These are phyloP conservation scores for Archilochus colubris DNA, from an alignment of 2,113 vertebrate species.

Conservation along the genomic window DNA sequence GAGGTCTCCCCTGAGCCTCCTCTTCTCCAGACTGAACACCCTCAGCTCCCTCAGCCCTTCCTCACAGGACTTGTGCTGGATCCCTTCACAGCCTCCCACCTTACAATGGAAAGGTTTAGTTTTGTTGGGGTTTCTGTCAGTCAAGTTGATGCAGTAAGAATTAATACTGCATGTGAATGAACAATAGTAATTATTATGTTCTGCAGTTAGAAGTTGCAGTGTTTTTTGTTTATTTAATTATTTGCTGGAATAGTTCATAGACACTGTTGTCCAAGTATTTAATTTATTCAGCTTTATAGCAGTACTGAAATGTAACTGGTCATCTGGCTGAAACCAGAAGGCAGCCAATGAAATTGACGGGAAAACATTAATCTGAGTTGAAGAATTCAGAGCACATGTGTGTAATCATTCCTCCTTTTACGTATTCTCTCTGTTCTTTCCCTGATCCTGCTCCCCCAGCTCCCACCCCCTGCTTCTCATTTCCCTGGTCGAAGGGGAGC, in stretches of 20 bases:
- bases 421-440: slow-evolving; percentile 46
- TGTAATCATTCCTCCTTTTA: slow-evolving; percentile 53
- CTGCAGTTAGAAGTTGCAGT: slow-evolving; percentile 26
- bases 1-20: too few species aligned
- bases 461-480: background rate
- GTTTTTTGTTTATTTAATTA: slow-evolving; percentile 53
- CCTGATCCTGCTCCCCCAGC: slow-evolving; percentile 20
- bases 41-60: too few species aligned
- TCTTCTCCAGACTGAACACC: too few species aligned
- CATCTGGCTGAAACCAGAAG: slow-evolving; percentile 50
- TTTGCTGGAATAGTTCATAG: slow-evolving; percentile 61
- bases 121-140: background rate
- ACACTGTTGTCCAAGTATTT: slow-evolving; percentile 40
- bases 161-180: slow-evolving; percentile 19
- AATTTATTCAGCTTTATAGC: slow-evolving; percentile 56
- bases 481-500: background rate
- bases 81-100: too few species aligned
- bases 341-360: slow-evolving; percentile 66
- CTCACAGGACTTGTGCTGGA: too few species aligned
- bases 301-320: slow-evolving; percentile 46
- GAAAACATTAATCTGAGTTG: slow-evolving; percentile 71
- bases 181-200: slow-evolving; percentile 2
- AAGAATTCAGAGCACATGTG: slow-evolving; percentile 60
- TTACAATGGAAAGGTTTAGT: background rate
- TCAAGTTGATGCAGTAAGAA: background rate